Conservation (phyloP, 2,797 vertebrate genomes). For the Gobio occitaniae region DNA sequence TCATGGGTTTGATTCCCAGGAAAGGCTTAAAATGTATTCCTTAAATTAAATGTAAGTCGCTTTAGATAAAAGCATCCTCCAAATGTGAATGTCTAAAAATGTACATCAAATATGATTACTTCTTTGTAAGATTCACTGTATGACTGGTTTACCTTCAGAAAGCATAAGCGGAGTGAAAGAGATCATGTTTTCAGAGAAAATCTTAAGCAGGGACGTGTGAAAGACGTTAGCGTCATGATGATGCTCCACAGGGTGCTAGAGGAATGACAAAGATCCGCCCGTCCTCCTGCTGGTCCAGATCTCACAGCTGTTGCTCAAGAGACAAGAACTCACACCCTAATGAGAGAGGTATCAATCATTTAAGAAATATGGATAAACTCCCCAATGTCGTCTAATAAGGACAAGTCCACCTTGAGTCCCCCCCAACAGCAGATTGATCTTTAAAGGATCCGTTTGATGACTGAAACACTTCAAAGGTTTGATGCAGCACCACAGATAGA, state of each 20-base stretch:
- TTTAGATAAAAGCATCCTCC: neutral
- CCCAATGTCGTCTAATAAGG: slow-evolving; percentile 18
- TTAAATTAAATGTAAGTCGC: neutral
- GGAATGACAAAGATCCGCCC: slow-evolving; percentile 35
- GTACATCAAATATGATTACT: neutral
- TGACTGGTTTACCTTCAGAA: neutral
- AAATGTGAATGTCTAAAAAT: slow-evolving; percentile 35
- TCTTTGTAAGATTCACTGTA: neutral
- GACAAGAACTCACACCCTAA: slow-evolving; percentile 2
- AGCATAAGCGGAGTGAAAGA: neutral
- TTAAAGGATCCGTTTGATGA: neutral
- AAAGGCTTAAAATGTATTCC: neutral
- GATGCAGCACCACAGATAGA: neutral
- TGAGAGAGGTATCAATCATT: slow-evolving; percentile 8
- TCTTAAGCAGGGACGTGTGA: slow-evolving; percentile 60
- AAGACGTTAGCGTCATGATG: slow-evolving; percentile 44
- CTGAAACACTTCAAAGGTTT: neutral
- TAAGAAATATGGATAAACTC: neutral
- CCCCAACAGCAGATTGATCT: neutral
- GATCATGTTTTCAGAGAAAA: slow-evolving; percentile 6
- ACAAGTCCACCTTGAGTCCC: neutral
- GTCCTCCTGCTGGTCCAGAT: slow-evolving; percentile 10
- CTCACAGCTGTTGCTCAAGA: slow-evolving; percentile 65
- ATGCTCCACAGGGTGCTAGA: slow-evolving; percentile 50
- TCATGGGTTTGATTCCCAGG: neutral